A percentile compares a stretch with the other conserved stretches of the same genome.
phyloP scores from a whole-genome alignment of 1,140 invertebrate species.

The Papilio aristodemus region DNA sequence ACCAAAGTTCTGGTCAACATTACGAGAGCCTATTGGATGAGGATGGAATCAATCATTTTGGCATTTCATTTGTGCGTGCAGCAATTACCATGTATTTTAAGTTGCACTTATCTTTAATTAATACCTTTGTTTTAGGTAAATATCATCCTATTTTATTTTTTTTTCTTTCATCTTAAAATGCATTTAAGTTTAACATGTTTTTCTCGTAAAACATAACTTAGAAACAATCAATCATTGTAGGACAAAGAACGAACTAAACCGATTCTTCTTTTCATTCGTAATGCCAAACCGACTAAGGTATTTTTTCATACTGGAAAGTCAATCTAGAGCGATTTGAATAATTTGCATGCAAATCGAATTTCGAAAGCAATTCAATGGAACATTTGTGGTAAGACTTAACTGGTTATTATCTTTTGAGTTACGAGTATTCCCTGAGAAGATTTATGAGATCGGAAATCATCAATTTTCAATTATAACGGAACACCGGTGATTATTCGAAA shows the following conservation, averaged over 20 bases:
- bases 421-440: conserved; percentile 8
- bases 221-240: not conserved
- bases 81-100: too few species aligned
- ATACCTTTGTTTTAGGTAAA: too few species aligned
- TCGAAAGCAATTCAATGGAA: conserved; percentile 27
- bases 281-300: not conserved
- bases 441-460: not conserved
- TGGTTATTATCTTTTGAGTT: conserved; percentile 19
- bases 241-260: not conserved
- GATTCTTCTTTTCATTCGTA: not conserved
- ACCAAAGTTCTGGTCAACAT: too few species aligned
- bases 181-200: not conserved
- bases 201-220: not conserved
- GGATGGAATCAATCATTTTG: too few species aligned
- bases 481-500: not conserved
- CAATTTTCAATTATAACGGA: conserved; percentile 4
- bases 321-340: conserved; percentile 21
- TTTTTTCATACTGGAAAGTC: conserved; percentile 18
- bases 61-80: too few species aligned
- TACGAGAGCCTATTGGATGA: too few species aligned
- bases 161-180: too few species aligned
- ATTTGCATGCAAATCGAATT: conserved; percentile 34
- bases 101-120: too few species aligned
- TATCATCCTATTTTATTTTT: too few species aligned
- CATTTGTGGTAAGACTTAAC: conserved; percentile 24